Conservation (phyloP, 2,113 vertebrate species). For the Picathartes gymnocephalus region DNA sequence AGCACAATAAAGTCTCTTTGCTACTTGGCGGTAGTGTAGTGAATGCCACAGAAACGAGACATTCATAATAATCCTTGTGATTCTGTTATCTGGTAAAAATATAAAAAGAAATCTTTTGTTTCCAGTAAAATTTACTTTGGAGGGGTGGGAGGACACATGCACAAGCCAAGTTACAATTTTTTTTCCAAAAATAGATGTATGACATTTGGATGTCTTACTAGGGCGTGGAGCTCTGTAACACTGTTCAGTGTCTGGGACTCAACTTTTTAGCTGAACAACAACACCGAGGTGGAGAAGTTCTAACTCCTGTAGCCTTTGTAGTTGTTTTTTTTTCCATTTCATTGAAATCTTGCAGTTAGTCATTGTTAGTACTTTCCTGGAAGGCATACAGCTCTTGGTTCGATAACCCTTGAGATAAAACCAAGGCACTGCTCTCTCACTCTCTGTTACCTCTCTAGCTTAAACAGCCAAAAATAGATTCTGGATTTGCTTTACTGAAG, state of each 20-base stretch:
- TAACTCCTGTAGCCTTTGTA: background rate
- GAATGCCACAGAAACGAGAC: background rate
- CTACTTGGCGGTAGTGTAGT: background rate
- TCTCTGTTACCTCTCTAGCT: background rate
- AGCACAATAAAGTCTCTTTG: background rate
- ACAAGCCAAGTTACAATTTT: background rate
- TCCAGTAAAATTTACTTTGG: background rate
- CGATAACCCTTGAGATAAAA: background rate
- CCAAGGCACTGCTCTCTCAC: fast-evolving
- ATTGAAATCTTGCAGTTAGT: background rate
- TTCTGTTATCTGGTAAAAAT: background rate
- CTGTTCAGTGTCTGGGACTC: background rate
- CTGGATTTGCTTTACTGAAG: background rate
- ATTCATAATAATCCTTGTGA: background rate
- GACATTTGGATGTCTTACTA: background rate
- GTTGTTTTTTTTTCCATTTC: background rate
- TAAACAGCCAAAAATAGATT: background rate
- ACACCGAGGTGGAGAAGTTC: background rate
- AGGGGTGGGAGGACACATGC: background rate
- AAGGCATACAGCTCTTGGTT: background rate
- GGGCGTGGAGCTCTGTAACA: background rate
- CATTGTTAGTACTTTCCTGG: background rate
- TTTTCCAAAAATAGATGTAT: background rate
- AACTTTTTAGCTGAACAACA: background rate
- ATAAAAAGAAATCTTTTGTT: background rate